Evolutionary conservation across 2,113 vertebrate genomes (phyloP).

Genomic region (Ictalurus punctatus): DNA sequence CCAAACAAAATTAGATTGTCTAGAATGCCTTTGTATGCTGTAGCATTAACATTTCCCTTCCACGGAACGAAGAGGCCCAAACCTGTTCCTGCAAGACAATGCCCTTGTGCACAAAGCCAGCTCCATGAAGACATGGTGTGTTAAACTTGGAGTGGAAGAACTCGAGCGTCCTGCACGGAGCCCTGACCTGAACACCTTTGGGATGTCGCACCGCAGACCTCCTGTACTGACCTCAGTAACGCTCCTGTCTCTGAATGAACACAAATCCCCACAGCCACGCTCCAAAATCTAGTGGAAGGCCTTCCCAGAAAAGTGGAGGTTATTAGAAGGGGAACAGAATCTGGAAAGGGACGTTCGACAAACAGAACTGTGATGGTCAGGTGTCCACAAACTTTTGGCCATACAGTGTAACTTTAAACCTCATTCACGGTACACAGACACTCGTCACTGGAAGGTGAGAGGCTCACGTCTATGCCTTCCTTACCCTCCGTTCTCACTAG

Average conservation of each 20-base stretch:
- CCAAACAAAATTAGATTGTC: background rate
- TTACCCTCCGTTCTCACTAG: background rate
- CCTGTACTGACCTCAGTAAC: background rate
- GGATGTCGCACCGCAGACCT: background rate
- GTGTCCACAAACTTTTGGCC: background rate
- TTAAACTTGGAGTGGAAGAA: background rate
- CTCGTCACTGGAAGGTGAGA: background rate
- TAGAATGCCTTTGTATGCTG: background rate
- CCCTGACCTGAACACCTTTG: background rate
- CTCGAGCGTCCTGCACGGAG: background rate
- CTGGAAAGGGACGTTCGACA: background rate
- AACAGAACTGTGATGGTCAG: background rate
- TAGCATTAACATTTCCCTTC: background rate
- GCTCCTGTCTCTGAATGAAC: background rate
- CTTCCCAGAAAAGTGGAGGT: background rate
- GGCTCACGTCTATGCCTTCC: background rate
- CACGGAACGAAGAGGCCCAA: background rate
- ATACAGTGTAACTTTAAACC: background rate
- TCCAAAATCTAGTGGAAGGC: background rate
- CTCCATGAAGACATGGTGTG: background rate
- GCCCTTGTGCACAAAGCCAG: background rate
- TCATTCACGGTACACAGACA: background rate
- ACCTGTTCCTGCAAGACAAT: background rate
- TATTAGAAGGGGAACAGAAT: background rate
- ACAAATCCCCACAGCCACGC: background rate